phyloP scores from a whole-genome alignment of 2,888 invertebrate genomes.

The Electrophaes corylata region DNA sequence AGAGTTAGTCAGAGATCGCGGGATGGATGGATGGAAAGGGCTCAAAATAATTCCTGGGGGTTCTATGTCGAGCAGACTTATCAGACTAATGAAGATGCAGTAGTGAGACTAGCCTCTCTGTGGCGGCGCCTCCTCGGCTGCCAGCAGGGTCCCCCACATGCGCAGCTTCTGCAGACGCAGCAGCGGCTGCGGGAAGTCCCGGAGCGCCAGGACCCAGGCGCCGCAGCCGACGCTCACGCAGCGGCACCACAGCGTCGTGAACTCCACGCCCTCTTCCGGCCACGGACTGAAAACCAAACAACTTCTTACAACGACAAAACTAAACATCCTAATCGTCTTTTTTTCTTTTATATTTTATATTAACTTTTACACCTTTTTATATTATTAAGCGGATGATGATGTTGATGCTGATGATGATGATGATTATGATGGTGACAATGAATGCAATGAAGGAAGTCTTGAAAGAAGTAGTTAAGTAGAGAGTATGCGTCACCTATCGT shows the following conservation, averaged over 20 bases:
- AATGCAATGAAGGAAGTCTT: neutral
- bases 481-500: slow-evolving; percentile 86
- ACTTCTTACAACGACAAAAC: neutral
- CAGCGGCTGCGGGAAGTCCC: slow-evolving; percentile 98
- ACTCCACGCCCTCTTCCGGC: slow-evolving; percentile 95
- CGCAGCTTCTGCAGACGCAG: slow-evolving; percentile 92
- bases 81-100: too few relatives aligned
- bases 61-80: too few relatives aligned
- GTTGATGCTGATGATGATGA: too few relatives aligned
- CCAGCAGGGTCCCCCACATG: slow-evolving; percentile 95
- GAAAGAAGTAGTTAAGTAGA: too few relatives aligned
- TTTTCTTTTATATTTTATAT: too few relatives aligned
- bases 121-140: slow-evolving; percentile 93
- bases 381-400: too few relatives aligned
- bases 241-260: slow-evolving; percentile 97
- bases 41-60: too few relatives aligned
- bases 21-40: too few relatives aligned
- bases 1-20: too few relatives aligned
- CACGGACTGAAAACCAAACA: slow-evolving; percentile 86
- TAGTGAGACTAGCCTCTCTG: slow-evolving; percentile 35
- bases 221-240: slow-evolving; percentile 91
- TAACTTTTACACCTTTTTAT: too few relatives aligned
- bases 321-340: too few relatives aligned
- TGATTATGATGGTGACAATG: too few relatives aligned
- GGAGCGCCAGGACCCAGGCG: slow-evolving; percentile 93